Percentiles rank a stretch among this genome's conserved stretches.
Conservation (phyloP, 2,113 vertebrate species). For the Chroicocephalus ridibundus region DNA sequence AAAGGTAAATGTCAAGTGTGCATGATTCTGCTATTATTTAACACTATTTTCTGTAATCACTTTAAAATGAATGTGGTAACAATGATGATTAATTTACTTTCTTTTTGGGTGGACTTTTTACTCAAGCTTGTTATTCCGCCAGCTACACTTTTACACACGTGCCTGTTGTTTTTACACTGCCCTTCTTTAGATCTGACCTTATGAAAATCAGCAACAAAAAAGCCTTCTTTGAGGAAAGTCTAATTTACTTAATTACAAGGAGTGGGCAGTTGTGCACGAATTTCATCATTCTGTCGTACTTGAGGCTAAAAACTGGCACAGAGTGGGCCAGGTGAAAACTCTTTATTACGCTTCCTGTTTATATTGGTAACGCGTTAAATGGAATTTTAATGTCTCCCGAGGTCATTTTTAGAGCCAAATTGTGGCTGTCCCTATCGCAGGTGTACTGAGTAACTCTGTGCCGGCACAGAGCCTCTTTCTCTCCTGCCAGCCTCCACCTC, state of each 20-base stretch:
- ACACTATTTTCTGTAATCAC: neutral
- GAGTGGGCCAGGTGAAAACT: neutral
- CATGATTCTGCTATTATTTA: neutral
- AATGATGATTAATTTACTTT: neutral
- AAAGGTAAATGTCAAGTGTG: neutral
- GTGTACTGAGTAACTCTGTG: neutral
- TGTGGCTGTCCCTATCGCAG: neutral
- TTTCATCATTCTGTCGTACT: neutral
- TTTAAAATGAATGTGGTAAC: neutral
- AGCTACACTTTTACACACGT: neutral
- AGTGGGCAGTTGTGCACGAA: neutral
- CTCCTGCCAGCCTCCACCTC: neutral
- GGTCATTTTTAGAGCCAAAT: neutral
- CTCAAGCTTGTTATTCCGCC: neutral
- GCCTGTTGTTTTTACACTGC: neutral
- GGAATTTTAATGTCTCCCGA: constrained; percentile 3
- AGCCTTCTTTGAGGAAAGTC: neutral
- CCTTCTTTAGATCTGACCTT: constrained; percentile 5
- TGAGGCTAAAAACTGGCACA: neutral
- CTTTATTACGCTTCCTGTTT: neutral
- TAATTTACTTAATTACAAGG: constrained; percentile 28
- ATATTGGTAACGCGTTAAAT: neutral
- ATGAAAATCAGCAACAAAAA: neutral
- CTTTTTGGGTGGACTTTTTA: neutral
- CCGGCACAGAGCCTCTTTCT: neutral